A percentile compares a stretch with the other conserved stretches of the same genome.
These are phyloP conservation scores for Podotricha telesiphe DNA, from an alignment of 2,888 invertebrate genomes.

Conservation along the genomic window DNA sequence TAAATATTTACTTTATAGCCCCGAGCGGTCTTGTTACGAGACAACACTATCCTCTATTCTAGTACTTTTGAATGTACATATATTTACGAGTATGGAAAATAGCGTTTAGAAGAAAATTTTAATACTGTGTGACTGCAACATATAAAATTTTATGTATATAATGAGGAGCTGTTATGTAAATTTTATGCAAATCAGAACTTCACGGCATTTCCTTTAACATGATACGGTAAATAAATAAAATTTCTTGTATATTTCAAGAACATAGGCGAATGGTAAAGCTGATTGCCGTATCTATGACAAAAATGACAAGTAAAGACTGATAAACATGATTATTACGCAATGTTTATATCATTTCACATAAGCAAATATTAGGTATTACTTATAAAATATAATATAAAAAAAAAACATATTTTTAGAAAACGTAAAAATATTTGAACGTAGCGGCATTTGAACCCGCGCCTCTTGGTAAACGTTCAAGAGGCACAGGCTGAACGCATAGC, in stretches of 20 bases:
- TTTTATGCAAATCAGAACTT: not conserved
- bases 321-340: not conserved
- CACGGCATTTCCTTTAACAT: not conserved
- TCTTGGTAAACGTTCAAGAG: too few species aligned
- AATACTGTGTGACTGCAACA: not conserved
- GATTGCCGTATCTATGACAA: not conserved
- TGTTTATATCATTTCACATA: too few species aligned
- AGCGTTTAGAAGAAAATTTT: slow-evolving; percentile 9
- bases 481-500: too few species aligned
- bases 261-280: not conserved
- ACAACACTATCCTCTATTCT: slow-evolving; percentile 15
- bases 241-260: not conserved
- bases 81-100: slow-evolving; percentile 13
- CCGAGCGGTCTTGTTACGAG: slow-evolving; percentile 25
- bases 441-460: too few species aligned
- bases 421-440: too few species aligned
- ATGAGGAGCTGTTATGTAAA: not conserved
- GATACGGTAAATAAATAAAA: not conserved
- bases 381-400: too few species aligned
- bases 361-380: too few species aligned
- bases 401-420: too few species aligned
- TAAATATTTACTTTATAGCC: slow-evolving; percentile 24
- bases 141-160: not conserved
- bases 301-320: not conserved
- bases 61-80: slow-evolving; percentile 15